Conservation (phyloP, 53 echinoderm and acorn worm genomes). For the Pentamera pediparva region DNA sequence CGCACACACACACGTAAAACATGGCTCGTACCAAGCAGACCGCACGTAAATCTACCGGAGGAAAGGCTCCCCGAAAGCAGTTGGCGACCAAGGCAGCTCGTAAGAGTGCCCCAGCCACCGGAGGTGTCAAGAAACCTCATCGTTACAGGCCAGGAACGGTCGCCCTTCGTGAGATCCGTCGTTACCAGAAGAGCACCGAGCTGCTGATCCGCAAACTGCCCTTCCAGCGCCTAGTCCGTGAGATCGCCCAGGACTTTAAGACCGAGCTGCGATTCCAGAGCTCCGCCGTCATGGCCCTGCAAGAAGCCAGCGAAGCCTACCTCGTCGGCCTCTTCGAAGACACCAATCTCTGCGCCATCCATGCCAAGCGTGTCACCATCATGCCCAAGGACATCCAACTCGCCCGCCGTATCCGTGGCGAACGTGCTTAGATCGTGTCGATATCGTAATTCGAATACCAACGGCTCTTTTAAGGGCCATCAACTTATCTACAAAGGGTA, state of each 20-base stretch:
- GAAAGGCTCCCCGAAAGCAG: conserved; percentile 97
- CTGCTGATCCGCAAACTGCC: conserved; percentile 98
- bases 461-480: conserved; percentile 97
- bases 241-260: conserved; percentile 99
- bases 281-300: conserved; percentile 98
- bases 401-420: conserved; percentile 98
- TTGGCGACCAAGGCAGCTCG: conserved; percentile 98
- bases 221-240: conserved; percentile 99
- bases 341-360: conserved; percentile 99
- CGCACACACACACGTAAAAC: neutral
- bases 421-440: conserved; percentile 58
- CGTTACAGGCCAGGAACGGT: conserved; percentile 99
- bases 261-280: conserved; percentile 99
- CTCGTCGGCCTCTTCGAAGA: conserved; percentile 99
- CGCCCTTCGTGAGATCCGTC: conserved; percentile 99
- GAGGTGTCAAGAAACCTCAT: conserved; percentile 98
- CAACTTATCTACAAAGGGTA: conserved; percentile 46
- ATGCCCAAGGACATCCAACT: conserved; percentile 99
- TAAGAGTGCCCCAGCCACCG: conserved; percentile 96
- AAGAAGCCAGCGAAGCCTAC: conserved; percentile 99
- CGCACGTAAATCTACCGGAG: conserved; percentile 93
- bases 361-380: conserved; percentile 99
- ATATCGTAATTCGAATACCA: conserved; percentile 23
- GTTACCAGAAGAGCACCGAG: conserved; percentile 99
- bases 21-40: conserved; percentile 99